Evolutionary conservation across 2,888 invertebrate species (phyloP), one percentile per base, ranked within the genome.

Genomic region (Drosophila lutescens): DNA sequence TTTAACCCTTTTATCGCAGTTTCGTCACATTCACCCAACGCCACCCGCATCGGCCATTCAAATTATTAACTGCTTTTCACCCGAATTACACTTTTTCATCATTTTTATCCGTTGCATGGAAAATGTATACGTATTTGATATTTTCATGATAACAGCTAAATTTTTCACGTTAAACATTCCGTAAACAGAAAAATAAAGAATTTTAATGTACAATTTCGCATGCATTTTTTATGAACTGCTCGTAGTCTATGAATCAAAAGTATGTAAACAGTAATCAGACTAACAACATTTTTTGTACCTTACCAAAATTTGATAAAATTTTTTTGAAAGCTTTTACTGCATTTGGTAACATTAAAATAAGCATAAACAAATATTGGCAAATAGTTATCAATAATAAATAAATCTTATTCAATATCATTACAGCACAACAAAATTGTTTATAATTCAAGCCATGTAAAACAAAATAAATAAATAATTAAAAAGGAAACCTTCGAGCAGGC

Each of bases 1-100:
- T 77, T 65, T 17, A 60, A 17, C 62, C 53, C 58, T 67, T 79
- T 70, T 80, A 77, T 77, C 54, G 62, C 54, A 50, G 58, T 55
- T 58, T 55, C 8, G 8, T 20, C 51, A 26, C 6, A 7, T 41
- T 36, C 23, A 34, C 58, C 50, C 60, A 53, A 23, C 30, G 40
- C n/a, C 41, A 53, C 17, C 32, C 47, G 49, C 36, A 56, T 51
- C n/a, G 32, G 46, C 38, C 46, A 72, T 77, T 65, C 54, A 73
- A 85, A 77, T 71, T 79, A 85, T 87, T 67, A 82, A 79, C 83
- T 82, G 88, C 69, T 84, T 86, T 82, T 58, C 61, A 62, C 61
- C 34, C 20, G 40, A 62, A 32, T 17, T 61, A 23, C 15, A 1
- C 30, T 63, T 54, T 15, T 43, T 62, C 38, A 23, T 40, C 71